Conservation (phyloP, 2,797 vertebrate genomes). For the Neomorphus geoffroyi region DNA sequence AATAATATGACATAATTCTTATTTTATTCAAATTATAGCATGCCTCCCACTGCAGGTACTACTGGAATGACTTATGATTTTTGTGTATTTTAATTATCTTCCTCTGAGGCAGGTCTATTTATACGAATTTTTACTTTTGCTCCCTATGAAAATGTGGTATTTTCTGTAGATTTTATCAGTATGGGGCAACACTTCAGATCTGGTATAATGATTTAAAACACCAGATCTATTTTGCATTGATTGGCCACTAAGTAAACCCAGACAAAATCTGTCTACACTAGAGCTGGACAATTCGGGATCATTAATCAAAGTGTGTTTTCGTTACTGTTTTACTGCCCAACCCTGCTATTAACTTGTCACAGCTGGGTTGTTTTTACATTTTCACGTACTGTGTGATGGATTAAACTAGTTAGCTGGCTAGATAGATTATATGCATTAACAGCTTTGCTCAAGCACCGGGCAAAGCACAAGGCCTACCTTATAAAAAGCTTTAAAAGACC, state of each 20-base stretch:
- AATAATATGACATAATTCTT: neutral
- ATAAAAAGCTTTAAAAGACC: conserved; percentile 52
- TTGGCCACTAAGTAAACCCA: conserved; percentile 69
- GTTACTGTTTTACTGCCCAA: conserved; percentile 68
- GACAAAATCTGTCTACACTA: conserved; percentile 61
- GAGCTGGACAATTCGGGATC: conserved; percentile 49
- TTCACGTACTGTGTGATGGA: conserved; percentile 71
- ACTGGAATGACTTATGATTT: neutral
- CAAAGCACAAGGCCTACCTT: conserved; percentile 62
- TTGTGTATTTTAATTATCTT: neutral
- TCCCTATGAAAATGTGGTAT: neutral
- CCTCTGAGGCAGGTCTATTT: neutral
- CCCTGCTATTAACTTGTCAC: conserved; percentile 75
- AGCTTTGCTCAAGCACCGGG: conserved; percentile 56
- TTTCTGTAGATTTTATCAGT: conserved; percentile 5
- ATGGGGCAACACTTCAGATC: neutral
- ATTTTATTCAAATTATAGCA: neutral
- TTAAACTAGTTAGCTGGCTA: conserved; percentile 80
- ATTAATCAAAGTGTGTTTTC: conserved; percentile 74
- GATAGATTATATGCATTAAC: conserved; percentile 76
- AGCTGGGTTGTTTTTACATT: conserved; percentile 71
- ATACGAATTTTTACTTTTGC: neutral
- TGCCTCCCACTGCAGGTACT: neutral
- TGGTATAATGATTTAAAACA: conserved; percentile 65
- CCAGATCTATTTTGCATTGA: conserved; percentile 71